Evolutionary conservation across 2,113 vertebrate species (phyloP).

Genomic region (Haemorhous mexicanus): DNA sequence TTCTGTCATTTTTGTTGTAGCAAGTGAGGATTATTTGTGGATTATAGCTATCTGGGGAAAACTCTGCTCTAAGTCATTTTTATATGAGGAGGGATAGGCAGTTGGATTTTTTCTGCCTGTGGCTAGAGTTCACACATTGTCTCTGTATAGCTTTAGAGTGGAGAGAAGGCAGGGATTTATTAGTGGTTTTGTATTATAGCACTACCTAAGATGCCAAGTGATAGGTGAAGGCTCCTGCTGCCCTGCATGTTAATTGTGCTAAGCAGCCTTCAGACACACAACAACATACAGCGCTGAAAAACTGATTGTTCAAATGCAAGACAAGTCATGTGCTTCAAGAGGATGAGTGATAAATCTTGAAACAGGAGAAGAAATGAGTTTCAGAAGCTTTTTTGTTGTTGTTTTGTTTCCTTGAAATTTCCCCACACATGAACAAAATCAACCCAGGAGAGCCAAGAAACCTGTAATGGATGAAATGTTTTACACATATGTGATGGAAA

Average conservation of each 20-base stretch:
- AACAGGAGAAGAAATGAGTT: conserved; percentile 47
- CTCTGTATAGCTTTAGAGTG: background rate
- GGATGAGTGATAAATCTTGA: conserved; percentile 21
- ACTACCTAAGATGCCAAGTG: background rate
- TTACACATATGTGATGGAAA: conserved; percentile 82
- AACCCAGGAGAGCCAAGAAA: conserved; percentile 56
- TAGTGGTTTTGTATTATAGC: background rate
- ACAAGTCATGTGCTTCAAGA: background rate
- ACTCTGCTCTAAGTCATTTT: conserved; percentile 20
- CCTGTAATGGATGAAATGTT: conserved; percentile 75
- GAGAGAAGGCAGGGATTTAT: background rate
- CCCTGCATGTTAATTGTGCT: background rate
- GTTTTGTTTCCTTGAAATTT: conserved; percentile 56
- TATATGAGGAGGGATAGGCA: background rate
- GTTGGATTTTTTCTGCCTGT: background rate
- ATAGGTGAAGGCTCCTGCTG: background rate
- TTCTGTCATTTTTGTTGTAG: conserved; percentile 14
- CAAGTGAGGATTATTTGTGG: conserved; percentile 26
- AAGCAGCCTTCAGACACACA: background rate
- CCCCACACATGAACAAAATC: conserved; percentile 30
- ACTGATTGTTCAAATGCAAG: background rate
- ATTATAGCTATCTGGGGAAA: conserved; percentile 28
- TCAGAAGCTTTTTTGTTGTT: conserved; percentile 59
- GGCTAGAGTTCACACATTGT: background rate
- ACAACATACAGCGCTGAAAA: background rate